These are phyloP conservation scores for Cybosia mesomella DNA, from an alignment of 2,888 invertebrate genomes.

Conservation along the genomic window DNA sequence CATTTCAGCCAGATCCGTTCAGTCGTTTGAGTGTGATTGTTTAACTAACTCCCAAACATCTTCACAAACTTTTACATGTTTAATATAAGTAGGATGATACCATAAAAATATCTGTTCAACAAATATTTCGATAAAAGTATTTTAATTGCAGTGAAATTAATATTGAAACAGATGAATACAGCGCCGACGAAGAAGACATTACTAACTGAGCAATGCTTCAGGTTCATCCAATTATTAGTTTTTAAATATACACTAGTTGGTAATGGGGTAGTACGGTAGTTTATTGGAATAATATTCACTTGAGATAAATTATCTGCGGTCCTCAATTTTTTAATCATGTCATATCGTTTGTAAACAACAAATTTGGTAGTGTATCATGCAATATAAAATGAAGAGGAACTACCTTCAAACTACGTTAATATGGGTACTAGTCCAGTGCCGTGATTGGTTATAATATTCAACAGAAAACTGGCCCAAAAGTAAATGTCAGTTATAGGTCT, in stretches of 20 bases:
- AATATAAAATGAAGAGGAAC: too few relatives aligned
- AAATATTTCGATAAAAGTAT: slow-evolving; percentile 9
- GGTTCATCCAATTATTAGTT: slow-evolving; percentile 7
- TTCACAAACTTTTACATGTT: too few relatives aligned
- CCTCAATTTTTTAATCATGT: background rate
- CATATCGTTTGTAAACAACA: too few relatives aligned
- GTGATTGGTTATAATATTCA: too few relatives aligned
- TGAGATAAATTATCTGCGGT: background rate
- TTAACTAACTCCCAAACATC: too few relatives aligned
- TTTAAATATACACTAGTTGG: slow-evolving; percentile 2
- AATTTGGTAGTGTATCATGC: background rate
- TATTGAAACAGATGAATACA: slow-evolving; percentile 40
- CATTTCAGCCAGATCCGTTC: too few relatives aligned
- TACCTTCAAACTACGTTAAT: too few relatives aligned
- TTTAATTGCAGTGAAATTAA: slow-evolving; percentile 43
- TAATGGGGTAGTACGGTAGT: slow-evolving; percentile 11
- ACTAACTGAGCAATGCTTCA: slow-evolving; percentile 1
- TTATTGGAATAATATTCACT: background rate
- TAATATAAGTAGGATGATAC: too few relatives aligned
- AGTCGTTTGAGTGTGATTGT: too few relatives aligned
- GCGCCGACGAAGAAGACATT: slow-evolving; percentile 29
- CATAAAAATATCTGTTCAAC: background rate
- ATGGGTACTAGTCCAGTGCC: too few relatives aligned
- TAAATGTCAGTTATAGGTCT: too few relatives aligned
- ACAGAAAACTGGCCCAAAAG: too few relatives aligned